phyloP scores from a whole-genome alignment of 2,797 vertebrate genomes.

The Gobio occitaniae region DNA sequence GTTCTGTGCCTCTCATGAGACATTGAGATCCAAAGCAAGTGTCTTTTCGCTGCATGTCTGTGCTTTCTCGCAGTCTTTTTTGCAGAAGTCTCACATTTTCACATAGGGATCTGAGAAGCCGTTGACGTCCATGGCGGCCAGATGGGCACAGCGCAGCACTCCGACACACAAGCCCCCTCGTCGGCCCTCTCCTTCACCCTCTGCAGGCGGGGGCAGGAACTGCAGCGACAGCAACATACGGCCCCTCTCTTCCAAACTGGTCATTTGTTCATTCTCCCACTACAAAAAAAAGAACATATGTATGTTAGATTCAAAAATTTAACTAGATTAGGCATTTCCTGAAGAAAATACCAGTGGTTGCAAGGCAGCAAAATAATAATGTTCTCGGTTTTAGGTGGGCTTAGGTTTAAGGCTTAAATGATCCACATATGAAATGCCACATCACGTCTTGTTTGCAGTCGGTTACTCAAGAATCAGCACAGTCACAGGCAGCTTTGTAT shows the following conservation, averaged over 20 bases:
- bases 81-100: conserved; percentile 81
- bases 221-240: conserved; percentile 84
- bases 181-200: conserved; percentile 53
- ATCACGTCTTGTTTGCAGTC: neutral
- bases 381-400: neutral
- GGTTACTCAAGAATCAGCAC: neutral
- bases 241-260: conserved; percentile 85
- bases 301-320: neutral
- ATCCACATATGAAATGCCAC: neutral
- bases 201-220: conserved; percentile 71
- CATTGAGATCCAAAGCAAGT: neutral
- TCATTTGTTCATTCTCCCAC: conserved; percentile 86
- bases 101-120: conserved; percentile 91
- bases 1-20: neutral
- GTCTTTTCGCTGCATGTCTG: neutral
- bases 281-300: conserved; percentile 55
- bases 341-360: neutral
- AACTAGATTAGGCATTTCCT: neutral
- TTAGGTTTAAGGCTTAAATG: neutral
- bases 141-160: conserved; percentile 85
- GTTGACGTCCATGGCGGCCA: conserved; percentile 91
- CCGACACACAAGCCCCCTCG: conserved; percentile 82
- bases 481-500: neutral
- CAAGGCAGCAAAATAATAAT: neutral
- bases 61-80: neutral